phyloP scores from a whole-genome alignment of 30 jellyfish, hydroid and myxozoan genomes.

The Aurelia sp. region DNA sequence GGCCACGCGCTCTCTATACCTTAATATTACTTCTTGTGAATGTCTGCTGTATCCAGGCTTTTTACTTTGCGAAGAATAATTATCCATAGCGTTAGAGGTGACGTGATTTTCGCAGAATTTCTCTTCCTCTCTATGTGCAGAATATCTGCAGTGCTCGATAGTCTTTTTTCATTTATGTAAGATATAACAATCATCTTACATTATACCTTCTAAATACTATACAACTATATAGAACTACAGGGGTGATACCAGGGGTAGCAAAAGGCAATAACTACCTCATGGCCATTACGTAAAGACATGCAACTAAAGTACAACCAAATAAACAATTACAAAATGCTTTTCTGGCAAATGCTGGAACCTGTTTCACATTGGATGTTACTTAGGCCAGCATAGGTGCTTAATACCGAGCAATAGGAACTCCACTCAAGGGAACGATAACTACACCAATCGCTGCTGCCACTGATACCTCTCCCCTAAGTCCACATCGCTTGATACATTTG shows the following conservation, averaged over 20 bases:
- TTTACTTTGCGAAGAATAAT: too few relatives aligned
- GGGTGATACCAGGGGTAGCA: background rate
- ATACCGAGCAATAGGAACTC: background rate
- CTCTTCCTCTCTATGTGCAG: too few relatives aligned
- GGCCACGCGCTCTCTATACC: too few relatives aligned
- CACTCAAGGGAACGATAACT: background rate
- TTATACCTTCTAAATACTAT: background rate
- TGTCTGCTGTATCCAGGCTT: too few relatives aligned
- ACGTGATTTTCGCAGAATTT: too few relatives aligned
- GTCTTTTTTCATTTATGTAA: background rate
- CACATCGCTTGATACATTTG: background rate
- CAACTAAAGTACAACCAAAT: background rate
- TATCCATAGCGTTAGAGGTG: too few relatives aligned
- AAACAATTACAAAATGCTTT: background rate
- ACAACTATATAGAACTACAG: background rate
- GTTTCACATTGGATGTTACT: conserved; percentile 2
- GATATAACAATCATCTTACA: background rate
- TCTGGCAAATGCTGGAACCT: background rate
- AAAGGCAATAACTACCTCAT: background rate
- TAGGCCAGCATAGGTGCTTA: background rate
- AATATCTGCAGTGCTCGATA: too few relatives aligned
- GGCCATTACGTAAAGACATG: background rate
- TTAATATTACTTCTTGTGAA: too few relatives aligned
- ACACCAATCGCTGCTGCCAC: background rate
- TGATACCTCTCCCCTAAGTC: background rate